Evolutionary conservation across 2,888 invertebrate genomes (phyloP).

Genomic region (Diabrotica balteata): DNA sequence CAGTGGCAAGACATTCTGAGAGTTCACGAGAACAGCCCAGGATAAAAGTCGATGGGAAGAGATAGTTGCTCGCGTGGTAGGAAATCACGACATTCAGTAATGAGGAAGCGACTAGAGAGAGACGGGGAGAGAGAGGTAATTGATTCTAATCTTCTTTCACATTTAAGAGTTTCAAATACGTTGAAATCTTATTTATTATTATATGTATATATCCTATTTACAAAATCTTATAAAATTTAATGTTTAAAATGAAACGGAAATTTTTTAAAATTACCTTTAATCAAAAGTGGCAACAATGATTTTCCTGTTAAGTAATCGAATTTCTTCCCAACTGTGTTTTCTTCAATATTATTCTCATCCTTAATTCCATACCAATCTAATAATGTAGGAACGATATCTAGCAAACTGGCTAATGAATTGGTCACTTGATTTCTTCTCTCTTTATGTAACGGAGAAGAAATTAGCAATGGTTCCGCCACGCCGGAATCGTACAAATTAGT

Average conservation of each 20-base stretch:
- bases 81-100: too few relatives aligned
- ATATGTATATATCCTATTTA: too few relatives aligned
- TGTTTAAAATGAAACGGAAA: too few relatives aligned
- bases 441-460: conserved; percentile 73
- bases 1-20: too few relatives aligned
- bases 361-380: conserved; percentile 79
- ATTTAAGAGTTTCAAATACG: too few relatives aligned
- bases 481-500: conserved; percentile 94
- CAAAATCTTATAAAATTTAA: too few relatives aligned
- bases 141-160: too few relatives aligned
- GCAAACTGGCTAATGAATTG: conserved; percentile 75
- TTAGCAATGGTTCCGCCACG: conserved; percentile 81
- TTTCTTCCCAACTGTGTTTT: conserved; percentile 38
- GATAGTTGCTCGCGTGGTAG: too few relatives aligned
- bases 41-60: too few relatives aligned
- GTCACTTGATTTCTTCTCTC: conserved; percentile 72
- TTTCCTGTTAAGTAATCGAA: conserved; percentile 64
- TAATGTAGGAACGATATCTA: conserved; percentile 86
- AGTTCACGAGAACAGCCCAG: too few relatives aligned
- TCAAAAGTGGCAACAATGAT: conserved; percentile 78
- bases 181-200: too few relatives aligned
- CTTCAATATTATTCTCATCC: conserved; percentile 20
- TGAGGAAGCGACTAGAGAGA: background rate
- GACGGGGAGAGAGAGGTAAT: background rate
- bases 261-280: conserved; percentile 63